Percentiles rank a stretch among this genome's conserved stretches.
Evolutionary conservation across 2,888 invertebrate genomes (phyloP).

Genomic region (Synergus itoensis): DNA sequence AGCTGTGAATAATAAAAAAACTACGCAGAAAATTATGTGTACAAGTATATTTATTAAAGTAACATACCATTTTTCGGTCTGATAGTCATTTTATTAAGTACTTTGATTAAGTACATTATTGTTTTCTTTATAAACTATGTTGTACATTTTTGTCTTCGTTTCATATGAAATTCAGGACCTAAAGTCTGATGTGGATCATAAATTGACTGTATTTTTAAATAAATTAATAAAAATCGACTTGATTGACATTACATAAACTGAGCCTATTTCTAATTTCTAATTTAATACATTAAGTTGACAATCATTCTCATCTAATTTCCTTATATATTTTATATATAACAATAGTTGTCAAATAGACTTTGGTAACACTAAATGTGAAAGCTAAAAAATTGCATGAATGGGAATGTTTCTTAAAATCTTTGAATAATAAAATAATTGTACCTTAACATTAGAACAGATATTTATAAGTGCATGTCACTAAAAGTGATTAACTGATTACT

Average conservation of each 20-base stretch:
- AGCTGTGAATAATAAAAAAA: neutral
- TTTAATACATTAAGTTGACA: slow-evolving; percentile 25
- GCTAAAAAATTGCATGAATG: neutral
- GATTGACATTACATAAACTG: neutral
- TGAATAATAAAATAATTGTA: neutral
- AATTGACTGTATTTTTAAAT: neutral
- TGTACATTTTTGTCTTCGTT: slow-evolving; percentile 9
- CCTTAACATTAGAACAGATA: neutral
- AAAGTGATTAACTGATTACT: neutral
- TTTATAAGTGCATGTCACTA: neutral
- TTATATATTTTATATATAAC: neutral
- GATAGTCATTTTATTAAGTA: slow-evolving; percentile 31
- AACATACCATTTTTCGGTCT: neutral
- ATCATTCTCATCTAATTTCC: neutral
- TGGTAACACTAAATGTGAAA: neutral
- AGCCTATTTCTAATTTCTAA: neutral
- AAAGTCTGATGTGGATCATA: neutral
- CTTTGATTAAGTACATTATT: slow-evolving; percentile 28
- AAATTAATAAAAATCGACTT: neutral
- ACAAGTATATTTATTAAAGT: slow-evolving; percentile 31
- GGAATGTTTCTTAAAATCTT: neutral
- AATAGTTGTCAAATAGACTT: neutral
- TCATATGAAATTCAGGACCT: neutral
- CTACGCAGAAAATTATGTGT: slow-evolving; percentile 17
- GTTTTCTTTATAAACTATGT: neutral